Percentiles rank a stretch among this genome's conserved stretches.
phyloP scores from a whole-genome alignment of 2,888 invertebrate genomes.

The Lingula anatina region DNA sequence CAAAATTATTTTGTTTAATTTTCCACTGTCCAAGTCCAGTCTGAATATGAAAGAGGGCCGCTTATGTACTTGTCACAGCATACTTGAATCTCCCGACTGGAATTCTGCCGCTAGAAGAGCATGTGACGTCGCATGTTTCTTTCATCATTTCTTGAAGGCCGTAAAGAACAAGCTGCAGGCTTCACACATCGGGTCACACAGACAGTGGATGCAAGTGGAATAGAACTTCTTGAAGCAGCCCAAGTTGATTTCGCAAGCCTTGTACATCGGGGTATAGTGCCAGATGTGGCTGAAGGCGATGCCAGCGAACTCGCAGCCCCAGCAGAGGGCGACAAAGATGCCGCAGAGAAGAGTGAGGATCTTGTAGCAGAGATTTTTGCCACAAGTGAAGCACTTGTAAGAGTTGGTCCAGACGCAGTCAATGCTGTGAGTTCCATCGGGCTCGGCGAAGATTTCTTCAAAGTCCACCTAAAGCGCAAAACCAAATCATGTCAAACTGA shows the following conservation, averaged over 20 bases:
- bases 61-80: not conserved
- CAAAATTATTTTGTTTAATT: too few relatives aligned
- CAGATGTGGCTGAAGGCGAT: slow-evolving; percentile 64
- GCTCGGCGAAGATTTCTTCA: slow-evolving; percentile 23
- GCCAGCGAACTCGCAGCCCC: slow-evolving; percentile 48
- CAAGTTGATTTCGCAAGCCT: slow-evolving; percentile 66
- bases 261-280: slow-evolving; percentile 65
- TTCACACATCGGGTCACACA: slow-evolving; percentile 29
- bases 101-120: not conserved
- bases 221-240: too few relatives aligned
- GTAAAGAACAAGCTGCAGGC: slow-evolving; percentile 21
- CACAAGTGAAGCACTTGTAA: slow-evolving; percentile 62
- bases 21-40: too few relatives aligned
- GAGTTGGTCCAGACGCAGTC: slow-evolving; percentile 69
- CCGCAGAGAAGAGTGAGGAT: slow-evolving; percentile 62
- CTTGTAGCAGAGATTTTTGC: too few relatives aligned
- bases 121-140: not conserved
- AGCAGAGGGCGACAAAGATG: too few relatives aligned
- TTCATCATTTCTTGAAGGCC: slow-evolving; percentile 15
- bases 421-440: slow-evolving; percentile 35
- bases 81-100: not conserved
- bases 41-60: not conserved
- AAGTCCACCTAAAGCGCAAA: too few relatives aligned
- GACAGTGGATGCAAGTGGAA: too few relatives aligned
- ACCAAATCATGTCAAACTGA: too few relatives aligned